Evolutionary conservation across 2,113 vertebrate genomes (phyloP), one percentile per base, ranked within the genome.

Genomic region (Hemibagrus wyckioides): DNA sequence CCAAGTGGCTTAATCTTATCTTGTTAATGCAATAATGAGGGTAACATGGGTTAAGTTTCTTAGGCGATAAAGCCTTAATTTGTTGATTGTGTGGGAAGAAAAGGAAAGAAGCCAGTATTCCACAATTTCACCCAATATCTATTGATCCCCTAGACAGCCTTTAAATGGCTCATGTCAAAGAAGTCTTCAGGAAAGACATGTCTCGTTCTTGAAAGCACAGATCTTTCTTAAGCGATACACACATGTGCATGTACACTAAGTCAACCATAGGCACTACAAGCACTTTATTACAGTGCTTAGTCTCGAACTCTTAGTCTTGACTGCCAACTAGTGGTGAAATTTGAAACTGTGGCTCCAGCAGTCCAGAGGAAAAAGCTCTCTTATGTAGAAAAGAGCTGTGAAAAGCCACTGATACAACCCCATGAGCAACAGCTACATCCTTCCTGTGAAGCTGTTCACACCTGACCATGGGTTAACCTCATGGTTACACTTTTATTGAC

Each of bases 1-100:
- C 69, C 82, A 88, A 90, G 85, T 87, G 87, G 77, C 85, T 87
- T 89, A 87, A 89, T 90, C 89, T 90, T 90, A 90, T 90, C 83
- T 90, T 21, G 85, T 87, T 85, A 90, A 87, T 90, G 87, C 82
- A 63, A 80, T 89, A 89, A 90, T 90, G 82, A 89, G 85, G 82
- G 85, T 87, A 89, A 89, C 85, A 82, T 85, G 87, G 82, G 89
- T 88, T 82, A 88, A 63, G 86, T 79, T 90, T 88, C 89, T 88
- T 61, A 71, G 85, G 84, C 61, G 80, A 79, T 89, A 85, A 83
- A 85, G 77, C 69, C 76, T 69, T 84, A 76, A 84, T 82, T 87
- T 90, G 89, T 85, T 87, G 77, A 90, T 83, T 85, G 63, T 76
- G 67, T 75, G 75, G 30, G 36, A 61, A 73, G 13, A 52, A 65